Evolutionary conservation across 1,140 invertebrate species (phyloP).

Genomic region (Globodera rostochiensis): DNA sequence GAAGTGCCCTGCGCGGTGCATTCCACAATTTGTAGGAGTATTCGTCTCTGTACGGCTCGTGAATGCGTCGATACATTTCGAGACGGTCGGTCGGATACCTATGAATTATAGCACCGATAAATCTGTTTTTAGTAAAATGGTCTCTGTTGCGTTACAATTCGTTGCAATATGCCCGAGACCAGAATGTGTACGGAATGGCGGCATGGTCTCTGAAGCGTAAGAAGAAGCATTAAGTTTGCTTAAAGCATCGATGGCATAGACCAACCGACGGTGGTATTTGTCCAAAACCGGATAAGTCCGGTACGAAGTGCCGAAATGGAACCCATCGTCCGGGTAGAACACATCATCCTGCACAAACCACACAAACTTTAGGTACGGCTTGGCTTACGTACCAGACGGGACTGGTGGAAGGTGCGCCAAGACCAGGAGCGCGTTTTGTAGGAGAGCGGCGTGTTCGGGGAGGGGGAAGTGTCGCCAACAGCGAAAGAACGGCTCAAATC

Average conservation of each 20-base stretch:
- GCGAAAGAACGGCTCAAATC: slow-evolving; percentile 8
- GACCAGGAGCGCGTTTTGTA: slow-evolving; percentile 19
- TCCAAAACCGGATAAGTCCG: slow-evolving; percentile 13
- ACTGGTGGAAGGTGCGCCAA: slow-evolving; percentile 21
- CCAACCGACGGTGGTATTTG: slow-evolving; percentile 13
- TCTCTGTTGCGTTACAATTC: slow-evolving; percentile 1
- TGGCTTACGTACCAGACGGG: slow-evolving; percentile 6
- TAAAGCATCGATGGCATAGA: neutral
- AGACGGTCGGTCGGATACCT: slow-evolving; percentile 24
- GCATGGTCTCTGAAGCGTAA: slow-evolving; percentile 13
- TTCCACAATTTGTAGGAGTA: slow-evolving; percentile 28
- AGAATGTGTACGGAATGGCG: slow-evolving; percentile 23
- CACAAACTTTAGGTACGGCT: neutral
- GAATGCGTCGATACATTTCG: slow-evolving; percentile 18
- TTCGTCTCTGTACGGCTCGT: slow-evolving; percentile 17
- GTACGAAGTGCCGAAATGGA: slow-evolving; percentile 14
- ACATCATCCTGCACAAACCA: slow-evolving; percentile 13
- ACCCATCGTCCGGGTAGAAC: slow-evolving; percentile 5
- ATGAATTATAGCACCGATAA: neutral
- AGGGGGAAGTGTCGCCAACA: slow-evolving; percentile 13
- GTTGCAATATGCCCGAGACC: slow-evolving; percentile 18
- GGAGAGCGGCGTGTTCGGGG: neutral
- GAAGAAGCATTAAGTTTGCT: neutral
- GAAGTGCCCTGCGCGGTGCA: slow-evolving; percentile 7
- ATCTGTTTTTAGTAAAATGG: neutral